Percentiles rank a stretch among this genome's conserved stretches.
phyloP scores from a whole-genome alignment of 2,797 vertebrate genomes.

The Dromococcyx pavoninus region DNA sequence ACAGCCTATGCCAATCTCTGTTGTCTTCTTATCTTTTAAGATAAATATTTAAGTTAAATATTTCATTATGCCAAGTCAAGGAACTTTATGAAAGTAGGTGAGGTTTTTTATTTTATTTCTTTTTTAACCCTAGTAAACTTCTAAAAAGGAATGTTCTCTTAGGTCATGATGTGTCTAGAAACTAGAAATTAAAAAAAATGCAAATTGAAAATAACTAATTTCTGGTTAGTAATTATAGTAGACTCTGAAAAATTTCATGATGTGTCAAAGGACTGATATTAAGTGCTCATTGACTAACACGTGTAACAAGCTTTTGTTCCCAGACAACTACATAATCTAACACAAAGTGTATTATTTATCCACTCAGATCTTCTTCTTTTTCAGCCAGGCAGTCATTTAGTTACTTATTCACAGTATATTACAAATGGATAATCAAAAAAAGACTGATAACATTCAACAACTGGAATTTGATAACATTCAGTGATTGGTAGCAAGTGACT shows the following conservation, averaged over 20 bases:
- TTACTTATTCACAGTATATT: background rate
- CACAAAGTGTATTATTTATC: background rate
- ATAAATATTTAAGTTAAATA: background rate
- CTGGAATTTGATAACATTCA: background rate
- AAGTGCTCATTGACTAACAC: background rate
- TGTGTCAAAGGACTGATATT: background rate
- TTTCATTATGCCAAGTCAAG: background rate
- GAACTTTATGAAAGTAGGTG: background rate
- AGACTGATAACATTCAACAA: background rate
- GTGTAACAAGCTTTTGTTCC: background rate
- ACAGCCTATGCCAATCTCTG: background rate
- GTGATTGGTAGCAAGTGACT: background rate
- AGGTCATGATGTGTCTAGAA: background rate
- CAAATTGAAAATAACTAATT: background rate
- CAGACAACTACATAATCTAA: background rate
- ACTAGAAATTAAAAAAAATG: background rate
- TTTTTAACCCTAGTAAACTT: background rate
- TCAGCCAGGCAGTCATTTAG: background rate
- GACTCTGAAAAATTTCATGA: background rate
- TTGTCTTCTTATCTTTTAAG: background rate
- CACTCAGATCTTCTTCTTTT: background rate
- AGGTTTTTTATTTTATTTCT: background rate
- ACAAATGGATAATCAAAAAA: background rate
- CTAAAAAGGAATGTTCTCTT: background rate
- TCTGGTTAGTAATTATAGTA: background rate